Evolutionary conservation across 2,113 vertebrate species (phyloP).

Genomic region (Capreolus pygargus): DNA sequence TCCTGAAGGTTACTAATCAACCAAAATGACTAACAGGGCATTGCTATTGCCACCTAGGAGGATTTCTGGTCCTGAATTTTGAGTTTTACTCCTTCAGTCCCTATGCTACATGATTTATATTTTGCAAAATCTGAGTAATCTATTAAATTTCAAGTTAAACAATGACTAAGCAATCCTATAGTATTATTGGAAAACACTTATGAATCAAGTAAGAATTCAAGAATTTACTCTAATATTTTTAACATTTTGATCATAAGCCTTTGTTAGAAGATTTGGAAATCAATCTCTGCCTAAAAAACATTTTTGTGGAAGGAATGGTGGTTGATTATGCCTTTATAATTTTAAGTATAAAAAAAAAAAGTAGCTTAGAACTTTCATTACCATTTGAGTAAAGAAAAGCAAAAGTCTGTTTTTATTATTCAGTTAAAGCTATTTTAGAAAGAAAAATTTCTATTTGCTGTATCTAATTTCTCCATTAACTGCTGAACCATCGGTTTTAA

Average conservation of each 20-base stretch:
- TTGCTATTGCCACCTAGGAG: not conserved
- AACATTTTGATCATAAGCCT: not conserved
- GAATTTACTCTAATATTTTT: not conserved
- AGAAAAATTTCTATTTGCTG: not conserved
- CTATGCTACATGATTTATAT: not conserved
- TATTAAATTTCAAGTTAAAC: not conserved
- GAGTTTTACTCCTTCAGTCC: not conserved
- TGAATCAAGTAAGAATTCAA: not conserved
- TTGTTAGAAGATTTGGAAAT: not conserved
- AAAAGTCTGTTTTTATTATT: not conserved
- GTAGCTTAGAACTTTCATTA: not conserved
- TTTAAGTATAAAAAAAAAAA: not conserved
- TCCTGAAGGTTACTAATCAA: not conserved
- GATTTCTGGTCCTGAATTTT: not conserved
- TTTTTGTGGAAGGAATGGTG: accelerated
- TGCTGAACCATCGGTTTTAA: not conserved
- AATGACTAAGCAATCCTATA: not conserved
- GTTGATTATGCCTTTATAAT: not conserved
- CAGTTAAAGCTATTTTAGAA: not conserved
- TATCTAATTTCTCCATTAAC: not conserved
- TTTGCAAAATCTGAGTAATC: not conserved
- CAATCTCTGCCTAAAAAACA: not conserved
- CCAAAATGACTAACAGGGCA: not conserved
- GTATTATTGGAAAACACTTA: not conserved
- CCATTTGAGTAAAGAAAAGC: not conserved